These are phyloP conservation scores for Chlorodrepanis virens DNA, from an alignment of 2,113 vertebrate species.

Conservation along the genomic window DNA sequence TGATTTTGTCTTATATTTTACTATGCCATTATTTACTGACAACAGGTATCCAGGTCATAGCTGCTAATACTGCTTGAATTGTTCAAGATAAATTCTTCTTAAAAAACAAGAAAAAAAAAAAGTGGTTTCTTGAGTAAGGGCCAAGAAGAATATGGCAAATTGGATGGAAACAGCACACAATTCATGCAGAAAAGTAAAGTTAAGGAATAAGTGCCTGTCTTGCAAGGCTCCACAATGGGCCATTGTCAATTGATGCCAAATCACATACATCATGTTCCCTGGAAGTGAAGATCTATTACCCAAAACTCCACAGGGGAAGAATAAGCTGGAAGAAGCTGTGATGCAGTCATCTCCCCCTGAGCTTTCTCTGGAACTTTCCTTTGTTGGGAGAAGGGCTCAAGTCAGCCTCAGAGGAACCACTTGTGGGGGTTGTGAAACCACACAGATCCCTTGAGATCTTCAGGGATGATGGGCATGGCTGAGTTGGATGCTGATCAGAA, in stretches of 20 bases:
- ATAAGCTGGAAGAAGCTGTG: neutral
- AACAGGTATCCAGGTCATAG: neutral
- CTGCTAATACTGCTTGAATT: neutral
- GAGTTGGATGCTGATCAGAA: neutral
- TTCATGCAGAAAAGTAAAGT: constrained; percentile 47
- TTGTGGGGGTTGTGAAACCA: constrained; percentile 1
- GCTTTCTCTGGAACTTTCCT: constrained; percentile 5
- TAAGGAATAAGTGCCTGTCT: neutral
- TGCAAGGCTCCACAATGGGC: constrained; percentile 8
- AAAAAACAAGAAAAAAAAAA: neutral
- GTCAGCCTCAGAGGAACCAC: neutral
- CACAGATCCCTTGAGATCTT: neutral
- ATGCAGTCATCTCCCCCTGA: neutral
- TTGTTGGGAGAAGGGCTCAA: neutral
- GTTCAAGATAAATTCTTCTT: neutral
- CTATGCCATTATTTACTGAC: neutral
- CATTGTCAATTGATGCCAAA: neutral
- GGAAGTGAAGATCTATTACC: constrained; percentile 12
- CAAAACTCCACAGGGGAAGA: neutral
- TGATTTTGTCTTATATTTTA: neutral
- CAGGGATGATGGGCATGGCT: neutral
- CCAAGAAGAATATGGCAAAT: neutral
- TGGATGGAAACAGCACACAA: neutral
- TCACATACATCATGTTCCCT: constrained; percentile 14
- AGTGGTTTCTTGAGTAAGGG: neutral